These are phyloP conservation scores for Pristionchus arcanus DNA, from an alignment of 2,888 invertebrate genomes.

Conservation along the genomic window DNA sequence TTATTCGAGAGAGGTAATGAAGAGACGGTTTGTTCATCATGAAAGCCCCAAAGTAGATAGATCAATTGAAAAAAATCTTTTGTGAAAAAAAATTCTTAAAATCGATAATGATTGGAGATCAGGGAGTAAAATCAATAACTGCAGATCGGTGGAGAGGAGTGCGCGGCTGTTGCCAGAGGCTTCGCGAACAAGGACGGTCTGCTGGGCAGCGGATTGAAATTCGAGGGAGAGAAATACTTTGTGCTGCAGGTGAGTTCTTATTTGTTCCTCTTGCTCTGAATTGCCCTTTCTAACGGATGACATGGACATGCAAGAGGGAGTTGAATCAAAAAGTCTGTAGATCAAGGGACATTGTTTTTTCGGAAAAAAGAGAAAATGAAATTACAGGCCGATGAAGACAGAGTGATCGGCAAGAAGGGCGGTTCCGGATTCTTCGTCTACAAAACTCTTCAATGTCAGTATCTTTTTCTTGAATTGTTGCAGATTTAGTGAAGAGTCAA, in stretches of 20 bases:
- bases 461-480: slow-evolving; percentile 21
- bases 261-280: too few species aligned
- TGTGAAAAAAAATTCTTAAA: not conserved
- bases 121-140: not conserved
- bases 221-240: slow-evolving; percentile 78
- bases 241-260: slow-evolving; percentile 68
- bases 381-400: slow-evolving; percentile 74
- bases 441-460: slow-evolving; percentile 75
- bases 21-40: not conserved
- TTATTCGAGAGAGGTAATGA: too few species aligned
- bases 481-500: not conserved
- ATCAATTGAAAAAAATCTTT: too few species aligned
- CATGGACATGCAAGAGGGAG: too few species aligned
- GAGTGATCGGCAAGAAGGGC: slow-evolving; percentile 79
- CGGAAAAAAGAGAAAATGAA: not conserved
- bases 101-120: not conserved
- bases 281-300: too few species aligned
- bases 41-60: not conserved
- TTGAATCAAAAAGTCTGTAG: not conserved
- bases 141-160: slow-evolving; percentile 71
- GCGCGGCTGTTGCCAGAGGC: slow-evolving; percentile 70
- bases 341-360: too few species aligned
- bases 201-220: slow-evolving; percentile 73
- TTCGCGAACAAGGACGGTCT: slow-evolving; percentile 72
- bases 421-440: slow-evolving; percentile 78